phyloP scores from a whole-genome alignment of 2,113 vertebrate species.

The Marcusenius ussheri region DNA sequence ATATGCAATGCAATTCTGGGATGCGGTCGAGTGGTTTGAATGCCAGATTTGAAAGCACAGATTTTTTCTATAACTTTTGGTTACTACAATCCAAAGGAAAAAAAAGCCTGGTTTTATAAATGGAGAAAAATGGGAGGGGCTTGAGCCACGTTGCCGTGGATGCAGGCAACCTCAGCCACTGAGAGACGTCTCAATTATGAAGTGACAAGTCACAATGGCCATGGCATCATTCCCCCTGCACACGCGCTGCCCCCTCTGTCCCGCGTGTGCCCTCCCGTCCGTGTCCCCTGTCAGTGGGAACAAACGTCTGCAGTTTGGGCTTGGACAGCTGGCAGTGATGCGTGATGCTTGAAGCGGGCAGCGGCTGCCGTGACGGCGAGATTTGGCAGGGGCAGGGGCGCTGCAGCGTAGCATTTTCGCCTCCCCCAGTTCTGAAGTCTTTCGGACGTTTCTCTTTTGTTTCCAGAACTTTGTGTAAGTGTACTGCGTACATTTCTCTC shows the following conservation, averaged over 20 bases:
- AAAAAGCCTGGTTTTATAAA: background rate
- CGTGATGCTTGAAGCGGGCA: background rate
- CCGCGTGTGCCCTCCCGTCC: background rate
- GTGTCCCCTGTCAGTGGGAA: background rate
- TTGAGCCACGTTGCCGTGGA: background rate
- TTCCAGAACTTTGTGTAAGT: background rate
- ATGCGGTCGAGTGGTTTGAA: background rate
- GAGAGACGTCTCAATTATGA: conserved; percentile 2
- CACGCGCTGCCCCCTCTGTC: background rate
- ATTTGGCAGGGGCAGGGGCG: background rate
- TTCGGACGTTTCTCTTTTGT: background rate
- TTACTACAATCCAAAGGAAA: background rate
- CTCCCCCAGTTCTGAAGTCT: background rate
- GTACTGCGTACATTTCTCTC: background rate
- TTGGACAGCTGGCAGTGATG: background rate
- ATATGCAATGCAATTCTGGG: background rate
- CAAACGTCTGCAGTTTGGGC: background rate
- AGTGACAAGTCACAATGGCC: background rate
- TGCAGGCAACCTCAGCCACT: background rate
- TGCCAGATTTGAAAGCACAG: background rate
- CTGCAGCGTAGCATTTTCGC: background rate
- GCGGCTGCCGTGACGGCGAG: background rate
- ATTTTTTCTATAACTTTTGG: background rate
- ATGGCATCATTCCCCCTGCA: background rate
- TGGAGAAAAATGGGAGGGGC: background rate